Evolutionary conservation across 2,888 invertebrate genomes (phyloP).

Genomic region (Agrochola macilenta): DNA sequence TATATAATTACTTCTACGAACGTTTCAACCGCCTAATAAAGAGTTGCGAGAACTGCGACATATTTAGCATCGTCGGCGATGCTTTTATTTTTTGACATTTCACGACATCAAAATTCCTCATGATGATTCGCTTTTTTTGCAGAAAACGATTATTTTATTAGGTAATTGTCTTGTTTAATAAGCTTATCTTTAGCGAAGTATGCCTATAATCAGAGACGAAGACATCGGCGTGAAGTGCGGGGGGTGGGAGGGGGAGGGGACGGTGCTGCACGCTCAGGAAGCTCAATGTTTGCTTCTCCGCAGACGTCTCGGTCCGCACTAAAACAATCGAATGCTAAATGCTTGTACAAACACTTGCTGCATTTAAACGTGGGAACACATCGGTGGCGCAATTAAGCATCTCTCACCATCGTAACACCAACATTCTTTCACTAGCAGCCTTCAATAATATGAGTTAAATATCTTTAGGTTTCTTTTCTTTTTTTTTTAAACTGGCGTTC

Average conservation of each 20-base stretch:
- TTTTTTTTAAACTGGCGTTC: slow-evolving; percentile 23
- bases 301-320: slow-evolving; percentile 88
- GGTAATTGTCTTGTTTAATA: slow-evolving; percentile 55
- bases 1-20: slow-evolving; percentile 89
- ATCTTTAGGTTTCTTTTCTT: slow-evolving; percentile 3
- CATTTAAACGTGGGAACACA: slow-evolving; percentile 89
- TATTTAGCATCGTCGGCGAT: slow-evolving; percentile 73
- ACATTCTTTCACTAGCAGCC: slow-evolving; percentile 74
- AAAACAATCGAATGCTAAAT: slow-evolving; percentile 91
- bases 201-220: slow-evolving; percentile 49
- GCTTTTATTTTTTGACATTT: slow-evolving; percentile 77
- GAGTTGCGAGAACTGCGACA: slow-evolving; percentile 83
- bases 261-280: slow-evolving; percentile 76
- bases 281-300: slow-evolving; percentile 85
- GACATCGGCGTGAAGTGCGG: slow-evolving; percentile 47
- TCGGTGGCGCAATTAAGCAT: slow-evolving; percentile 87
- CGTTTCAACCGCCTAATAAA: slow-evolving; percentile 83
- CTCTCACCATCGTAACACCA: slow-evolving; percentile 77
- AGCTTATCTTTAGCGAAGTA: slow-evolving; percentile 57
- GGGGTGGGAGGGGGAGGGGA: slow-evolving; percentile 40
- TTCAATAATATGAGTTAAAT: slow-evolving; percentile 39
- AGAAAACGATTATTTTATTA: slow-evolving; percentile 52
- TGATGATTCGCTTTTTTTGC: slow-evolving; percentile 30
- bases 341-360: slow-evolving; percentile 87
- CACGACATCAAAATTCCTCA: slow-evolving; percentile 68